Evolutionary conservation across 2,888 invertebrate genomes (phyloP).

Genomic region (Volucella inanis): DNA sequence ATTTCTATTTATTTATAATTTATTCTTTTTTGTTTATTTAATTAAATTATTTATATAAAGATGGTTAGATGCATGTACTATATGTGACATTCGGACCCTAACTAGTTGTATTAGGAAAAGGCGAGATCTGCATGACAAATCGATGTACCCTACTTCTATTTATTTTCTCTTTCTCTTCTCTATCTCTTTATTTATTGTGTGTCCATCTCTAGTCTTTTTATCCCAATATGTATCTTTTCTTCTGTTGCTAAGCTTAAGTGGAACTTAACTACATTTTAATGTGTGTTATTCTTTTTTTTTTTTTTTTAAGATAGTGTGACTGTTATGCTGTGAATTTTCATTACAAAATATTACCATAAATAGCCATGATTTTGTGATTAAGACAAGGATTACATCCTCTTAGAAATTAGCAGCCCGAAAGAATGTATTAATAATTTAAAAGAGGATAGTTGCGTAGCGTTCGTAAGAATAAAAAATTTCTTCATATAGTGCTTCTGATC

Average conservation of each 20-base stretch:
- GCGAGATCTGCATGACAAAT: slow-evolving; percentile 68
- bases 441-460: too few relatives aligned
- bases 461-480: too few relatives aligned
- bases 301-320: neutral
- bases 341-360: too few relatives aligned
- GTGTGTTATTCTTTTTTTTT: neutral
- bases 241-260: neutral
- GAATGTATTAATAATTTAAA: too few relatives aligned
- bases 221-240: slow-evolving; percentile 8
- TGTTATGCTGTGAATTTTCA: too few relatives aligned
- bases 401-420: too few relatives aligned
- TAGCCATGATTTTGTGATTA: too few relatives aligned
- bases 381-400: too few relatives aligned
- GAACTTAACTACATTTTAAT: neutral
- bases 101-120: slow-evolving; percentile 28
- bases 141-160: slow-evolving; percentile 76
- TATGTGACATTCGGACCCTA: slow-evolving; percentile 17
- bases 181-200: slow-evolving; percentile 38
- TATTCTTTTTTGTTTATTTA: slow-evolving; percentile 9
- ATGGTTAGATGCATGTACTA: slow-evolving; percentile 36
- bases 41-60: slow-evolving; percentile 7
- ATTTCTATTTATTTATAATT: slow-evolving; percentile 27
- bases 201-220: slow-evolving; percentile 5
- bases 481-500: too few relatives aligned
- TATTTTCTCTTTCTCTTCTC: slow-evolving; percentile 50